Conservation (phyloP, 2,113 vertebrate genomes). For the human region DNA sequence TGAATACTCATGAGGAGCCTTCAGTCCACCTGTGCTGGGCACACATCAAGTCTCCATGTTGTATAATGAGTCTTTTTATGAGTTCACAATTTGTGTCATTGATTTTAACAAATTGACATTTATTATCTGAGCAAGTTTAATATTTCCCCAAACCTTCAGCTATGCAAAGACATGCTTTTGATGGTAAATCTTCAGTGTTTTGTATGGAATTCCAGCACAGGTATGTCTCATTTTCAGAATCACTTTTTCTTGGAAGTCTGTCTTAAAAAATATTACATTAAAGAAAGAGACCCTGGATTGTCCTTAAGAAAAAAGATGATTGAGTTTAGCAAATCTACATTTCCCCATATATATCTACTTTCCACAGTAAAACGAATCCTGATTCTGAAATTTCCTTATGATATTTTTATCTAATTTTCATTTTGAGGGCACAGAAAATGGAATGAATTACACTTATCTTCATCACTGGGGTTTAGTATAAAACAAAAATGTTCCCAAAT, state of each 20-base stretch:
- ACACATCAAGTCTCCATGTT: background rate
- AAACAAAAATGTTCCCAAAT: background rate
- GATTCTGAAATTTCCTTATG: slow-evolving; percentile 22
- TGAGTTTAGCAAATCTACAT: background rate
- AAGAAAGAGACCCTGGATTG: background rate
- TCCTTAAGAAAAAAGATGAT: background rate
- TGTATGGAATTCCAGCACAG: background rate
- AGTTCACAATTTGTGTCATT: background rate
- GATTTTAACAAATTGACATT: background rate
- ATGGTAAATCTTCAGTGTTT: background rate
- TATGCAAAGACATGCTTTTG: slow-evolving; percentile 35
- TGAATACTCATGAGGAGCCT: background rate
- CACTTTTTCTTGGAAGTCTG: slow-evolving; percentile 1
- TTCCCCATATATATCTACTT: background rate
- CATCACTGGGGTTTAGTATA: background rate
- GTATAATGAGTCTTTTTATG: background rate
- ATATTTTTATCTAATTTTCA: background rate
- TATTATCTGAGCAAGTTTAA: background rate
- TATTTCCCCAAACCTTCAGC: background rate
- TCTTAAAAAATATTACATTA: slow-evolving; percentile 26
- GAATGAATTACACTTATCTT: background rate
- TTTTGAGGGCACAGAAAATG: slow-evolving; percentile 25
- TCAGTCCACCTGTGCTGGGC: background rate
- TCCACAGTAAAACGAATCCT: slow-evolving; percentile 28
- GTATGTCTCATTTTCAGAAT: slow-evolving; percentile 42